A percentile compares a stretch with the other conserved stretches of the same genome.
Evolutionary conservation across 1,140 invertebrate species (phyloP).

Genomic region (Drosophila baimaii): DNA sequence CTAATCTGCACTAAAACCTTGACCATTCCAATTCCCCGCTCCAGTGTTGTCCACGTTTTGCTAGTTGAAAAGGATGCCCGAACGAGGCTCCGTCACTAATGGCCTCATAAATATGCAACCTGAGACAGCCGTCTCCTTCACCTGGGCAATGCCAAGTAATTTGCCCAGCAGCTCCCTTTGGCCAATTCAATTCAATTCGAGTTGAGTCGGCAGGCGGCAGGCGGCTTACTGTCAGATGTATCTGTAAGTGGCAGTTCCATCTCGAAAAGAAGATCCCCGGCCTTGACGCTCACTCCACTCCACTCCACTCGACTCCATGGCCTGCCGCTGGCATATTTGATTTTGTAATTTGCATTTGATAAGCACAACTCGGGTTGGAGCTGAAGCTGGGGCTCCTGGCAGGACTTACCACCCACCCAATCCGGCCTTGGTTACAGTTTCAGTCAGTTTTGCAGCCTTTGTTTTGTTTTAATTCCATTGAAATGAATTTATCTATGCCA

Average conservation of each 20-base stretch:
- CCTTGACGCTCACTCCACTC: neutral
- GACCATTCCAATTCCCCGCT: neutral
- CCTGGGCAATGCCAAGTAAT: conserved; percentile 48
- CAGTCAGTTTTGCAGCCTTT: conserved; percentile 45
- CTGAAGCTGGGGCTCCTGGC: too few species aligned
- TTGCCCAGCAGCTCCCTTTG: conserved; percentile 44
- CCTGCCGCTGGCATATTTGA: conserved; percentile 66
- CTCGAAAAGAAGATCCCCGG: conserved; percentile 33
- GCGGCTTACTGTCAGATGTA: conserved; percentile 39
- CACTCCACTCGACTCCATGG: conserved; percentile 8
- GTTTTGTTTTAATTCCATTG: conserved; percentile 79
- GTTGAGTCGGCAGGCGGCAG: conserved; percentile 31
- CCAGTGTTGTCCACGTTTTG: neutral
- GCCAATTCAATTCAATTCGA: conserved; percentile 66
- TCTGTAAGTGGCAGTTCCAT: conserved; percentile 44
- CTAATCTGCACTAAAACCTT: conserved; percentile 24
- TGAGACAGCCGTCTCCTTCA: neutral
- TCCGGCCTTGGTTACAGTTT: conserved; percentile 17
- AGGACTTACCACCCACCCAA: conserved; percentile 11
- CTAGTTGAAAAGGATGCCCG: neutral
- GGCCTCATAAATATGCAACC: conserved; percentile 45
- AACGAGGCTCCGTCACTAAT: neutral
- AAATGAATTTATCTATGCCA: conserved; percentile 63
- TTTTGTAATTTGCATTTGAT: conserved; percentile 79
- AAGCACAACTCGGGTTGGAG: conserved; percentile 45